phyloP scores from a whole-genome alignment of 2,797 vertebrate species.

The Anniella stebbinsi region DNA sequence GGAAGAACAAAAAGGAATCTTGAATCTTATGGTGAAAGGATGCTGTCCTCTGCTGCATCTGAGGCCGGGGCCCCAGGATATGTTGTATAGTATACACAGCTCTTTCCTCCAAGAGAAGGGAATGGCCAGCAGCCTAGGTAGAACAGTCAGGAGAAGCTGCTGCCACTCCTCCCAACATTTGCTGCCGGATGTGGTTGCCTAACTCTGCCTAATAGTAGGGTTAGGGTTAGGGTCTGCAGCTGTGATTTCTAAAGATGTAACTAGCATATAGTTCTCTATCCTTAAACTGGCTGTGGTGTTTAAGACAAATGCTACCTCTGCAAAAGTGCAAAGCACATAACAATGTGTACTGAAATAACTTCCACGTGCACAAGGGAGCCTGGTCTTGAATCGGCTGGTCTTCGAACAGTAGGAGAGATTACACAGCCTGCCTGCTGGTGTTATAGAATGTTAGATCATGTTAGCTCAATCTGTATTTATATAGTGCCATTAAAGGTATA shows the following conservation, averaged over 20 bases:
- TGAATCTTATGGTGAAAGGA: no score
- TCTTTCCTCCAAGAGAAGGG: no score
- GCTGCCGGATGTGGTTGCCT: no score
- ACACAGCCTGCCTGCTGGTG: accelerated
- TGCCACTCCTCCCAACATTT: no score
- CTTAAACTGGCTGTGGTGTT: background rate
- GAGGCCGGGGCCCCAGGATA: no score
- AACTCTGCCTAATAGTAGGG: no score
- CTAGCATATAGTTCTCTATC: background rate
- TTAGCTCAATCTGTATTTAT: slow-evolving; percentile 53
- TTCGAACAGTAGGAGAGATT: slow-evolving; percentile 27
- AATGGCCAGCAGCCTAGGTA: no score
- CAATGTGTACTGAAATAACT: background rate
- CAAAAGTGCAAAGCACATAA: background rate
- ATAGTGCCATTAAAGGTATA: slow-evolving; percentile 38
- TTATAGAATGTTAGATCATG: slow-evolving; percentile 54
- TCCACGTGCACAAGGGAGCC: background rate
- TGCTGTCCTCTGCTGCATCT: no score
- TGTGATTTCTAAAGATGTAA: slow-evolving; percentile 8
- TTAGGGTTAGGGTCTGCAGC: background rate
- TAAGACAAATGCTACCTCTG: background rate
- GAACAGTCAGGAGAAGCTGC: no score
- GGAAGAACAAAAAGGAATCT: no score
- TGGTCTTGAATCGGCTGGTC: background rate
- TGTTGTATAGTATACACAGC: no score